Evolutionary conservation across 2,113 vertebrate genomes (phyloP).

Genomic region (Lepus europaeus): DNA sequence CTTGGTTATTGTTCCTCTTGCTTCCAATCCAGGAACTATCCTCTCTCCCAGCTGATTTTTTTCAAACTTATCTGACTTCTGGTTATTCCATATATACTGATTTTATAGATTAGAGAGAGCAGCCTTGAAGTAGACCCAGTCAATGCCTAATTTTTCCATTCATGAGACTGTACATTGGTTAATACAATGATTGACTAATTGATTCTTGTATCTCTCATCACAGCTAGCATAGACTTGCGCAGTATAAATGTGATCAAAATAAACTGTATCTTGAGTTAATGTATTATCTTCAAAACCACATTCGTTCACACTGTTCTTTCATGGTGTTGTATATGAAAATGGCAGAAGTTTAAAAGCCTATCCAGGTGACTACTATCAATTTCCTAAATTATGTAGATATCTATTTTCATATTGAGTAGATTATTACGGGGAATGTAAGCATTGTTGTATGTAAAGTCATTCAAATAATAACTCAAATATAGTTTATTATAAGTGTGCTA

Average conservation of each 20-base stretch:
- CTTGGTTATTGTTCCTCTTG: background rate
- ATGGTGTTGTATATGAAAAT: background rate
- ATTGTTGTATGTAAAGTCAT: conserved; percentile 34
- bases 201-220: conserved; percentile 1
- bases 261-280: background rate
- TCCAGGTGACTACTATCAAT: background rate
- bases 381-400: background rate
- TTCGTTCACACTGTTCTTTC: background rate
- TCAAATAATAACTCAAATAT: conserved; percentile 27
- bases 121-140: background rate
- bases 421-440: background rate
- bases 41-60: background rate
- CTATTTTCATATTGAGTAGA: background rate
- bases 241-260: background rate
- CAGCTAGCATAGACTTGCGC: background rate
- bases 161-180: background rate
- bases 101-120: conserved; percentile 5
- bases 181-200: conserved; percentile 13
- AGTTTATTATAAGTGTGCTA: background rate
- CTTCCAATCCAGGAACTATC: conserved; percentile 21
- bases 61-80: background rate
- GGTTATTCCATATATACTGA: background rate
- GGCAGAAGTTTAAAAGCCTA: conserved; percentile 10
- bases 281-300: conserved; percentile 38
- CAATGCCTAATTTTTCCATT: background rate